Evolutionary conservation across 2,113 vertebrate species (phyloP).

Genomic region (Noturus placidus): DNA sequence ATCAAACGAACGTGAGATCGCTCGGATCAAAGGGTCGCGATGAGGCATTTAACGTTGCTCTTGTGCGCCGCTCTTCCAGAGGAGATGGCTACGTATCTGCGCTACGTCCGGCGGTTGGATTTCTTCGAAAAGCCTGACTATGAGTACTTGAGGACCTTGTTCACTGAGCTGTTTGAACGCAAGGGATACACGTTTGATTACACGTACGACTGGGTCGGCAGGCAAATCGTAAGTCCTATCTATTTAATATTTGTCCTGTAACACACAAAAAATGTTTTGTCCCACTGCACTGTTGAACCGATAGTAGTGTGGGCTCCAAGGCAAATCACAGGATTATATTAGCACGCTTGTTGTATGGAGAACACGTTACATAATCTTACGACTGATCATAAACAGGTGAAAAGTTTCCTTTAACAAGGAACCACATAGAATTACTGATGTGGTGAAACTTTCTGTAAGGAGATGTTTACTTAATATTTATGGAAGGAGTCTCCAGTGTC

Average conservation of each 20-base stretch:
- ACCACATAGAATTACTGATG: neutral
- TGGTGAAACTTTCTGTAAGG: neutral
- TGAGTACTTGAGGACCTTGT: constrained; percentile 92
- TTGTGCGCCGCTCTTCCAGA: constrained; percentile 72
- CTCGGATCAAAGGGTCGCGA: neutral
- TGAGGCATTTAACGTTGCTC: neutral
- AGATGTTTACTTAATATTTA: neutral
- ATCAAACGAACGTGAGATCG: neutral
- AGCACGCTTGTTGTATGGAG: neutral
- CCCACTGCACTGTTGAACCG: neutral
- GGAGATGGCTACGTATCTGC: constrained; percentile 98
- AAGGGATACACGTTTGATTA: constrained; percentile 98
- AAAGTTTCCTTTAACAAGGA: neutral
- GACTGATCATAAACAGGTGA: neutral
- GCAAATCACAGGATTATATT: neutral
- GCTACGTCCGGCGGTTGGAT: constrained; percentile 93
- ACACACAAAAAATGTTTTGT: neutral
- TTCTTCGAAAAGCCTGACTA: constrained; percentile 99
- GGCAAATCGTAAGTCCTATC: constrained; percentile 88
- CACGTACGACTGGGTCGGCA: constrained; percentile 96
- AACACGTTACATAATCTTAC: too few relatives aligned
- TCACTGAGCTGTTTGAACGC: constrained; percentile 94
- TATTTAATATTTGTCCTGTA: neutral
- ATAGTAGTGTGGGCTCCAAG: neutral
- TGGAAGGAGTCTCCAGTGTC: neutral